Base-by-base conservation (phyloP, 2,888 invertebrate genomes). In the Lottia gigantea region DNA sequence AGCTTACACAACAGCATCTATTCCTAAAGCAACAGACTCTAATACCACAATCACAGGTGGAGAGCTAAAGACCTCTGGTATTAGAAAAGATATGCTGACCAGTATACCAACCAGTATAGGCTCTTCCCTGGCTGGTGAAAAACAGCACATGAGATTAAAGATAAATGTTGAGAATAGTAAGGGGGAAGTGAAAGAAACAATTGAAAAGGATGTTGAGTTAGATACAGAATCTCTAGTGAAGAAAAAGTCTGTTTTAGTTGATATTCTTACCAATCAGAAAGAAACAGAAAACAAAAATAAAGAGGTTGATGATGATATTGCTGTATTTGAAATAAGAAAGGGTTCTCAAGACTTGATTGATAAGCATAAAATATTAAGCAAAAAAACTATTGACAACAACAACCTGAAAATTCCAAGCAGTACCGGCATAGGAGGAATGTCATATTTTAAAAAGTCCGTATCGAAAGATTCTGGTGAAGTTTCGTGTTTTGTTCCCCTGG, bases 231-330 rank as follows among this genome's bases (percentile, higher is more conserved):
- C 55, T 11, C 12, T 55, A 55, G 12, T 55, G 12, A 19, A 55
- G 23, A 55, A 23, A 23, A 55, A 55, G 55, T 55, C 55, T 23
- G 55, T 55, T 8, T 55, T 55, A 23, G 19, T 55, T 12, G 23
- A 55, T 55, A 55, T 55, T 19, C 55, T 55, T 11, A 23, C 55
- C 19, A 55, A 55, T 12, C 55, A 19, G 19, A 23, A 23, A 55
- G 23, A 23, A 11, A 11, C 55, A 23, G 23, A 55, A 23, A 40
- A 8, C 40, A 40, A 40, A 40, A 40, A 40, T 40, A 55, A 55
- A 14, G 55, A 19, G 19, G 23, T 55, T 23, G 55, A 55, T 55
- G 55, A 55, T 23, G 55, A 55, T 55, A 55, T 55, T 55, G 55
- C 19, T 8, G 23, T 55, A 19, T 23, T 55, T 23, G 55, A 55